Evolutionary conservation across 2,888 invertebrate genomes (phyloP), one percentile per base, ranked within the genome.

Genomic region (Heteromurus nitidus): DNA sequence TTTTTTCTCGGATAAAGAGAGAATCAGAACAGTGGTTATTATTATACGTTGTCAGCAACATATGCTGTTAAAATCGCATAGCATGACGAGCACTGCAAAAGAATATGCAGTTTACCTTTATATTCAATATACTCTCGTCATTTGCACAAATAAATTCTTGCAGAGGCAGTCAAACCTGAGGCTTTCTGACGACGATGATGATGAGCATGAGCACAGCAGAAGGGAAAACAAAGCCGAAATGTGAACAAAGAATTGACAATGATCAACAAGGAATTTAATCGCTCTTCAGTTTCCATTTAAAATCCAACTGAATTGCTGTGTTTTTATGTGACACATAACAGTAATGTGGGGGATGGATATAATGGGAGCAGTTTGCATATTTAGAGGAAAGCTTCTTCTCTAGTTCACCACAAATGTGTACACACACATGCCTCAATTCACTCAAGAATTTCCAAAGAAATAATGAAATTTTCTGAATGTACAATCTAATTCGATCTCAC

Each of bases 51-150:
- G 75, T 76, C 76, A 82, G 60, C 62, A 83, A 82, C 83, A 85
- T 79, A 85, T 85, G 84, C 80, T 75, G 77, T 76, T 75, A 65
- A 83, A 85, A 85, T 65, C 80, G 74, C 53, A 68, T 67, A 80
- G 70, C 84, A 69, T 85, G 84, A 85, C 81, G 81, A n/a, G 50
- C 74, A 74, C 9, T 31, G n/a, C 30, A 62, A 26, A n/a, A n/a
- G n/a, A n/a, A n/a, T n/a, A n/a, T n/a, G n/a, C n/a, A n/a, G n/a
- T n/a, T n/a, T n/a, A n/a, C n/a, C n/a, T n/a, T n/a, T n/a, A n/a
- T n/a, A n/a, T n/a, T n/a, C n/a, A n/a, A n/a, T n/a, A n/a, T n/a
- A n/a, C n/a, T n/a, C n/a, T n/a, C n/a, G n/a, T n/a, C n/a, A n/a
- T n/a, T n/a, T n/a, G 62, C 58, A 22, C 58, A 36, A 36, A 36